Evolutionary conservation across 1,140 invertebrate genomes (phyloP), one percentile per base, ranked within the genome.

Genomic region (Phymorhynchus buccinoides): DNA sequence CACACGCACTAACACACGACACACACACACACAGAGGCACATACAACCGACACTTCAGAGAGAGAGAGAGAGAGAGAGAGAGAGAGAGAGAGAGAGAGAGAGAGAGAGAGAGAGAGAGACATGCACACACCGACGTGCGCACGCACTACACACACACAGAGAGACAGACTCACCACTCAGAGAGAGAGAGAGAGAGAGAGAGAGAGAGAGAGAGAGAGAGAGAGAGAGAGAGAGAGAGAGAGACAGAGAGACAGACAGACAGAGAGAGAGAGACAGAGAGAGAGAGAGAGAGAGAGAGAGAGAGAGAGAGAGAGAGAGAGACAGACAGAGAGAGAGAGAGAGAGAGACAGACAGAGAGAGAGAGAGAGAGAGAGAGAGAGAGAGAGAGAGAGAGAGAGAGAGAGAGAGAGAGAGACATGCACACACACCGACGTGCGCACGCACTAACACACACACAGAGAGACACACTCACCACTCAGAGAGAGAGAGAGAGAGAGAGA

Each of bases 381-480:
- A 39, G 6, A 42, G 7, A 39, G 7, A 42, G 32, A 35, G 32
- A 35, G 32, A 78, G 32, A 35, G 32, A 35, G 32, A 35, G 32
- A 35, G 32, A 42, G 32, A 78, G 32, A 78, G 32, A 78, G 32
- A 78, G 32, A 78, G 32, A 78, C 75, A 78, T 37, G n/a, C 75
- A 42, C 75, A 42, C 75, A 42, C 35, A 42, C 75, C 12, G 7
- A 78, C 18, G 39, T 16, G 16, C 75, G 35, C 75, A 42, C 75
- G n/a, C 16, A 42, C 75, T 9, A 30, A 39, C 75, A 78, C 16
- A 78, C 75, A 78, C 39, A 42, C 75, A 32, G 32, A 37, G 32
- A 78, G 32, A 7, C 75, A 39, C 75, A 37, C 35, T 9, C 75
- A 78, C 75, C 16, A 18, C 32, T 9, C 16, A 16, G n/a, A n/a